Conservation (phyloP, 2,888 invertebrate genomes). For the Nycteola revayana region DNA sequence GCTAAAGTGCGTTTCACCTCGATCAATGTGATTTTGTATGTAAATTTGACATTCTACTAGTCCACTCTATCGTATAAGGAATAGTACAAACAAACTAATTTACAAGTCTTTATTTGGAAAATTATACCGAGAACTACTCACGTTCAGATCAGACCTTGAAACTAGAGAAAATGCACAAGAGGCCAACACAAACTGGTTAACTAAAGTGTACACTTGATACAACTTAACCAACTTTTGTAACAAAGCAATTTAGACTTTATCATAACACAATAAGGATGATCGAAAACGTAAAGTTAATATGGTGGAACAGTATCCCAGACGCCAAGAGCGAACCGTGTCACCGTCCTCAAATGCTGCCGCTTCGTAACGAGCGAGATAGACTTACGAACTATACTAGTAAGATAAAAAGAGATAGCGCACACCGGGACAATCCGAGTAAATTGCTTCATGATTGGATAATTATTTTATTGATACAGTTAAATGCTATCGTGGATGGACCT, state of each 20-base stretch:
- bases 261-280: not conserved
- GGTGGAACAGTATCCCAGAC: slow-evolving; percentile 44
- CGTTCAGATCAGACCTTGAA: slow-evolving; percentile 50
- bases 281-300: slow-evolving; percentile 19
- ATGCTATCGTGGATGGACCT: slow-evolving; percentile 55
- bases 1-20: no score
- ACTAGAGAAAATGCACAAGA: slow-evolving; percentile 55
- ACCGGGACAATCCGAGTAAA: slow-evolving; percentile 66
- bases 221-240: slow-evolving; percentile 10
- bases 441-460: slow-evolving; percentile 79
- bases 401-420: slow-evolving; percentile 39
- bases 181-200: slow-evolving; percentile 51
- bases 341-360: slow-evolving; percentile 57
- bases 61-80: slow-evolving; percentile 16
- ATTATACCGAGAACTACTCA: slow-evolving; percentile 43
- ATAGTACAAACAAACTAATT: slow-evolving; percentile 41
- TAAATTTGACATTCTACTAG: slow-evolving; percentile 6
- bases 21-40: slow-evolving; percentile 2
- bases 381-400: slow-evolving; percentile 10
- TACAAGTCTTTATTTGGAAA: slow-evolving; percentile 45
- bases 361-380: slow-evolving; percentile 41
- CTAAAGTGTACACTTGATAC: slow-evolving; percentile 47
- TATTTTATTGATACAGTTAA: slow-evolving; percentile 79
- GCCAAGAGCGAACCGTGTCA: slow-evolving; percentile 53
- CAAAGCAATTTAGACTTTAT: slow-evolving; percentile 19